Evolutionary conservation across 2,888 invertebrate species (phyloP).

Genomic region (Harmothoe impar): DNA sequence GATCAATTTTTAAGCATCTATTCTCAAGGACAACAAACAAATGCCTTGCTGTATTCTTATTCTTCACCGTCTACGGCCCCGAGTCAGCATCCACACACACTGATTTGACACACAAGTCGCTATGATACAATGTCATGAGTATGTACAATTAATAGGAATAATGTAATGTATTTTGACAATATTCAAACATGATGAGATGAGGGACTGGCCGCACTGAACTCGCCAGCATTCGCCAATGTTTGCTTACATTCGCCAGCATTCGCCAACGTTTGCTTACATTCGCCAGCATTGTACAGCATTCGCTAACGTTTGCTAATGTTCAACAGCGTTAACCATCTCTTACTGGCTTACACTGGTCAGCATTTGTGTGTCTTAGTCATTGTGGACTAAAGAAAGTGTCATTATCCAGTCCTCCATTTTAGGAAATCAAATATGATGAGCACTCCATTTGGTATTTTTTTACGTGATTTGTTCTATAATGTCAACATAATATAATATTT

Average conservation of each 20-base stretch:
- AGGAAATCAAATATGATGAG: constrained; percentile 18
- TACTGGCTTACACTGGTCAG: no score
- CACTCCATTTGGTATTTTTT: not conserved
- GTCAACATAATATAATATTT: constrained; percentile 25
- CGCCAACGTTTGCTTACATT: no score
- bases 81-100: not conserved
- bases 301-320: no score
- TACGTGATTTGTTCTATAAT: not conserved
- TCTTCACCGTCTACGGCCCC: not conserved
- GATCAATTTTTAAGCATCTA: not conserved
- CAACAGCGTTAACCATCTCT: no score
- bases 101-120: constrained; percentile 42
- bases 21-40: not conserved
- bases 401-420: not conserved
- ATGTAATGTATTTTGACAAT: constrained; percentile 17
- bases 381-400: not conserved
- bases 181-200: constrained; percentile 49
- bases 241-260: not conserved
- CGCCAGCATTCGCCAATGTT: not conserved
- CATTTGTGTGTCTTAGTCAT: no score
- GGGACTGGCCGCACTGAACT: not conserved
- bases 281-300: no score
- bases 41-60: not conserved
- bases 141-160: constrained; percentile 41
- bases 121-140: constrained; percentile 56